A percentile compares a stretch with the other conserved stretches of the same genome.
Evolutionary conservation across 1,140 invertebrate species (phyloP).

Genomic region (Magallana angulata): DNA sequence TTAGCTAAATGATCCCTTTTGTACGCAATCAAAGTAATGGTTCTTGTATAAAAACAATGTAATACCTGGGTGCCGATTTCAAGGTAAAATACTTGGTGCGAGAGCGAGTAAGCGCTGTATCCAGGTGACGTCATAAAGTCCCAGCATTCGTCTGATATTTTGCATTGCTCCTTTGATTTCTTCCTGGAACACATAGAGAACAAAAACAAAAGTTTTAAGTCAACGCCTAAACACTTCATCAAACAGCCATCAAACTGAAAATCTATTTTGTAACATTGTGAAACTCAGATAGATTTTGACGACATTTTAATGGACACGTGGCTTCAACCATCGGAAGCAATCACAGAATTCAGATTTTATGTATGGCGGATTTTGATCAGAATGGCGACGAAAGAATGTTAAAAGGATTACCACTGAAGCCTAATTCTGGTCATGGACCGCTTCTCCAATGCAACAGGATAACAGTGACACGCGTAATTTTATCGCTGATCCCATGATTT

Average conservation of each 20-base stretch:
- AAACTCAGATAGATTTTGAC: conserved; percentile 4
- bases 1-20: no score
- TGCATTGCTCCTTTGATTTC: conserved; percentile 56
- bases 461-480: not conserved
- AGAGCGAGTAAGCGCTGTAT: conserved; percentile 72
- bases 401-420: conserved; percentile 15
- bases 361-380: not conserved
- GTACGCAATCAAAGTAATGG: not conserved
- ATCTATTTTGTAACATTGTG: conserved; percentile 16
- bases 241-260: conserved; percentile 3
- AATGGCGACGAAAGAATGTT: conserved; percentile 27
- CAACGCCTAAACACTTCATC: not conserved
- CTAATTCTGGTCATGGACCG: conserved; percentile 1
- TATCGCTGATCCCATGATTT: conserved; percentile 22
- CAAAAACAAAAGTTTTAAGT: not conserved
- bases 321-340: conserved; percentile 27
- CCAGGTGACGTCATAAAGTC: conserved; percentile 66
- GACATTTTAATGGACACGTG: conserved; percentile 6
- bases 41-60: not conserved
- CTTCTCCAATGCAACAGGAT: conserved; percentile 16
- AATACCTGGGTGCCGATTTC: conserved; percentile 73
- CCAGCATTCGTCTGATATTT: conserved; percentile 72
- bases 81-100: conserved; percentile 75
- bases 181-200: conserved; percentile 50
- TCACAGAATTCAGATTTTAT: conserved; percentile 31